Base-by-base conservation (phyloP, 2,888 invertebrate species). In the Agriopis marginaria region DNA sequence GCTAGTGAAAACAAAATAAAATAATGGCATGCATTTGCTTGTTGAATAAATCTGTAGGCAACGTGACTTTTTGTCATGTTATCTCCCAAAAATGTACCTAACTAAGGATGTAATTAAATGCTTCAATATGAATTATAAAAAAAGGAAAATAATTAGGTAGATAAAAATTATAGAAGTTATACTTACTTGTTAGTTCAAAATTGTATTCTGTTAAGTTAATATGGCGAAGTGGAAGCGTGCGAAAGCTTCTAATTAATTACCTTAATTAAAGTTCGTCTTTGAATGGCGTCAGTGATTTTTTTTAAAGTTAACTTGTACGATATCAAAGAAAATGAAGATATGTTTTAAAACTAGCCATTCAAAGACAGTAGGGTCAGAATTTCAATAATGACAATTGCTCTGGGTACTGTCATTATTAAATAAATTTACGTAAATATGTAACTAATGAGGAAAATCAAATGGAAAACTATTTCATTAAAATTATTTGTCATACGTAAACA, bases 151-250 rank as follows among this genome's bases (percentile, higher is more conserved):
- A 12, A 66, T 11, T 6, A 60, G 23, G 39, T 23, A 61, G 14
- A 42, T 42, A 39, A 12, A 50, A 56, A n/a, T 9, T 23, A n/a
- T 11, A 32, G 9, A 23, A 12, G 47, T 12, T 17, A 32, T 47
- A 58, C 56, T 44, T 58, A 58, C 44, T 44, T 17, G 14, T 17
- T 42, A 55, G 12, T 58, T 45, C 45, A 12, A 58, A 58, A 10
- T 47, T 45, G 42, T 14, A 56, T 14, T 42, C 9, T 58, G 14
- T 14, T 40, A 49, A 32, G 4, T 49, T 40, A 60, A 44, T 54
- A 63, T n/a, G 85, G 88, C 89, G 63, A 83, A 82, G 82, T 83
- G 74, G 69, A 89, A 89, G 90, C 90, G 89, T 89, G 90, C 87
- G 71, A 40, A 86, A 89, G 90, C 90, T 58, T 62, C 74, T 73